phyloP scores from a whole-genome alignment of 2,113 vertebrate genomes.

The Aleadryas rufinucha region DNA sequence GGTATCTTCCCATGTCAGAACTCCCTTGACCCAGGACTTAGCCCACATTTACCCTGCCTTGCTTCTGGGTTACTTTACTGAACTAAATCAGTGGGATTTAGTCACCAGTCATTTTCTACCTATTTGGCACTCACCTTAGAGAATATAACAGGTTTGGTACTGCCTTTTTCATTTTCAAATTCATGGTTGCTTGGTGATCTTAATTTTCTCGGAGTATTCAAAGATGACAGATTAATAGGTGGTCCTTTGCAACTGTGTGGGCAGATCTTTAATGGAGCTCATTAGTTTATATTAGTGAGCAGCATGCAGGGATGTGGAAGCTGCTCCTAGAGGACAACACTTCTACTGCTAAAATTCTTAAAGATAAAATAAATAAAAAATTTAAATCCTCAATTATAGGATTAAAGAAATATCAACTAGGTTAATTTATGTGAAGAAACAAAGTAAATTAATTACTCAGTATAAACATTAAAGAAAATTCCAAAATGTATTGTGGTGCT shows the following conservation, averaged over 20 bases:
- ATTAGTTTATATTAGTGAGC: constrained; percentile 67
- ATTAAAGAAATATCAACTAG: constrained; percentile 25
- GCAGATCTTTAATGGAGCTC: constrained; percentile 64
- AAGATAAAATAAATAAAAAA: background rate
- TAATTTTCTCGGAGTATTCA: constrained; percentile 34
- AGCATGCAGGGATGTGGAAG: background rate
- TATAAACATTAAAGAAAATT: constrained; percentile 53
- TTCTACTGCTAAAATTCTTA: background rate
- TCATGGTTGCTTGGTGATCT: constrained; percentile 20
- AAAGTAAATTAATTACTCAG: constrained; percentile 31
- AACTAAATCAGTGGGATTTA: background rate
- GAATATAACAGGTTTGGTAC: background rate
- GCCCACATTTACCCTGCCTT: background rate
- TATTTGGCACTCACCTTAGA: background rate
- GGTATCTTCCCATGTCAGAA: background rate
- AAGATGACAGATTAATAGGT: constrained; percentile 58
- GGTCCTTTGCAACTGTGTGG: constrained; percentile 52
- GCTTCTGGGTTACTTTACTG: background rate
- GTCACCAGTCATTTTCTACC: background rate
- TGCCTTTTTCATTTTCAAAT: constrained; percentile 15
- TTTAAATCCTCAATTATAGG: background rate
- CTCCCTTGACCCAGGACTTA: background rate
- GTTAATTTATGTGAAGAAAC: background rate
- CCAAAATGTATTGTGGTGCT: background rate
- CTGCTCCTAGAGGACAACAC: constrained; percentile 15